Base-by-base conservation (phyloP, 2,888 invertebrate species). In the Nudaria mundana region DNA sequence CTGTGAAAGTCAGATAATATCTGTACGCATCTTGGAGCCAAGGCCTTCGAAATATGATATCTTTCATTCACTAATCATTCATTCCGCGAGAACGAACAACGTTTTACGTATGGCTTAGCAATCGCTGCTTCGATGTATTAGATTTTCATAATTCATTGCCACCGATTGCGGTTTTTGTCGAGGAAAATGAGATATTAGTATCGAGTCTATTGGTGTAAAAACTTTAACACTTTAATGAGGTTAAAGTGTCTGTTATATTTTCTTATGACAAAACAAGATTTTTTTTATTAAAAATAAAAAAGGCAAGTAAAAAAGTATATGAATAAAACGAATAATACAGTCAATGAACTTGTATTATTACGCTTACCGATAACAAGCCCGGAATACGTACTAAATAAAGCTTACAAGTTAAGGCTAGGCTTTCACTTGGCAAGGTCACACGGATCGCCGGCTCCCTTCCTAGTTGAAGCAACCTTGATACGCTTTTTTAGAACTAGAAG, bases 31-130 rank as follows among this genome's bases (percentile, higher is more conserved):
- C 34, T 34, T 30, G 40, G 37, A 48, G 44, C 49, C 57, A 53
- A 63, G 64, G 61, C 54, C 65, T 58, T 53, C 42, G 57, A 49
- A 80, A 78, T 73, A 76, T 72, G 80, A 79, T 74, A 74, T 66
- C 45, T 66, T 69, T 67, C 79, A 68, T 74, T 68, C 71, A 64
- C 68, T 82, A 81, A 83, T 83, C 81, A 80, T 69, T 73, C 62
- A 71, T 82, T 80, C 79, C 82, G 66, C 73, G 46, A 66, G 73
- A 69, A 45, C 64, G 78, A 47, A 47, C 71, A 52, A 57, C 53
- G 76, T 70, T 77, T 76, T 76, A 80, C 81, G 79, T 80, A 77
- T 76, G 77, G 65, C 66, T 80, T 71, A 67, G 52, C 66, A 65
- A 58, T 61, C 63, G 65, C 67, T 71, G 68, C 40, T 40, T 25